These are phyloP conservation scores for Tipula unca DNA, from an alignment of 2,888 invertebrate species.

Conservation along the genomic window DNA sequence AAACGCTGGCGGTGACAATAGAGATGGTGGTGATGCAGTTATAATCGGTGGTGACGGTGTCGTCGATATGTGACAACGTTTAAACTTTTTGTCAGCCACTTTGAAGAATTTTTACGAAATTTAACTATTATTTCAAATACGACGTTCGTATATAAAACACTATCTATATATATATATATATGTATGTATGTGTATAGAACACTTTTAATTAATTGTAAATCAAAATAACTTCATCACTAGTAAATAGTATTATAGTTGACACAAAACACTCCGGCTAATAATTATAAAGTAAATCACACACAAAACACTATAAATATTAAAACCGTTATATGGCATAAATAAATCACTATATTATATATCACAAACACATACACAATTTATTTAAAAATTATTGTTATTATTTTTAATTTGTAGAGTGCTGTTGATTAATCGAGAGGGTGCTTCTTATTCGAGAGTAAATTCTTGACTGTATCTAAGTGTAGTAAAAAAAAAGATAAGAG, in stretches of 20 bases:
- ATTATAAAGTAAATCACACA: neutral
- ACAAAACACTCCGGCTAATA: neutral
- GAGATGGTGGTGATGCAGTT: neutral
- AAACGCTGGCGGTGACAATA: neutral
- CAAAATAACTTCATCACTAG: neutral
- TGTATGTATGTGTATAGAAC: neutral
- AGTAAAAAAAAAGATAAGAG: conserved; percentile 19
- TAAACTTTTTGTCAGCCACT: conserved; percentile 20
- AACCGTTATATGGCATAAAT: neutral
- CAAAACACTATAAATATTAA: neutral
- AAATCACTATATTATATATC: neutral
- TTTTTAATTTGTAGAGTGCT: conserved; percentile 14
- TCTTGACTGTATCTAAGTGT: conserved; percentile 18
- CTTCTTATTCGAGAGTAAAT: conserved; percentile 17
- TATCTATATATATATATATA: no score
- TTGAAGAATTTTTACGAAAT: neutral
- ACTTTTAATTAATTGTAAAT: neutral
- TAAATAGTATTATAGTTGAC: neutral
- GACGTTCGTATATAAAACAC: neutral
- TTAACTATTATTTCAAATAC: neutral
- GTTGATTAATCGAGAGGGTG: conserved; percentile 19
- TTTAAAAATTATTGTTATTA: neutral
- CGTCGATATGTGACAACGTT: conserved; percentile 16
- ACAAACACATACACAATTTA: neutral
- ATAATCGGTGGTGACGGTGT: conserved; percentile 1